Evolutionary conservation across 2,888 invertebrate genomes (phyloP), one percentile per base, ranked within the genome.

Genomic region (Acronicta aceris): DNA sequence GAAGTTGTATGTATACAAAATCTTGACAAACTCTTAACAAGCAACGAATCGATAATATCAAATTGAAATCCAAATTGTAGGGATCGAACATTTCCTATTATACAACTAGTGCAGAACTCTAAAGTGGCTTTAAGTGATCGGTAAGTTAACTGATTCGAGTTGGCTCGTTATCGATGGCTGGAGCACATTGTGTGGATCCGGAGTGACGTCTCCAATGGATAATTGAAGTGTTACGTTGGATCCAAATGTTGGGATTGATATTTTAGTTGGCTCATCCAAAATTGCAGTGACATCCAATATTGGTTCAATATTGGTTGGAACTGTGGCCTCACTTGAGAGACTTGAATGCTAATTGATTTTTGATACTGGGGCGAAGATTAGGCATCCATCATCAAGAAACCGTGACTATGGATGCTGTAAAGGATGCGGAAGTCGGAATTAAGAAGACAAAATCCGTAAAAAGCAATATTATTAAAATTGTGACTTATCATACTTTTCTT

Each of bases 121-220:
- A 79, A 78, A 81, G 79, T 76, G 80, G 60, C 73, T 75, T 70
- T 80, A 85, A 86, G 84, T 85, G 83, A 83, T 81, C 74, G 59
- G 80, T 83, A 86, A 86, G 82, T 83, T 80, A 82, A 79, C 79
- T 79, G 79, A 79, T 84, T 73, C 58, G 78, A 84, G 78, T 85
- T 82, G 66, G 65, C 79, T 84, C 78, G 87, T 86, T 86, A 86
- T 69, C 71, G 77, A 66, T 77, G 75, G 68, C 57, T 70, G 74
- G 68, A 71, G 74, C 65, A 72, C 56, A 54, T 68, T 75, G 68
- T 74, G 79, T 75, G 71, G 70, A 78, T 71, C 77, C 71, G 45
- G 52, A 67, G 68, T 67, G 74, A 66, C 74, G n/a, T 55, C 59
- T 58, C 47, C 40, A 16, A 73, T 51, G 0, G 55, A 36, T 62